Base-by-base conservation (phyloP, 1,140 invertebrate genomes). In the Phenacoccus solenopsis region DNA sequence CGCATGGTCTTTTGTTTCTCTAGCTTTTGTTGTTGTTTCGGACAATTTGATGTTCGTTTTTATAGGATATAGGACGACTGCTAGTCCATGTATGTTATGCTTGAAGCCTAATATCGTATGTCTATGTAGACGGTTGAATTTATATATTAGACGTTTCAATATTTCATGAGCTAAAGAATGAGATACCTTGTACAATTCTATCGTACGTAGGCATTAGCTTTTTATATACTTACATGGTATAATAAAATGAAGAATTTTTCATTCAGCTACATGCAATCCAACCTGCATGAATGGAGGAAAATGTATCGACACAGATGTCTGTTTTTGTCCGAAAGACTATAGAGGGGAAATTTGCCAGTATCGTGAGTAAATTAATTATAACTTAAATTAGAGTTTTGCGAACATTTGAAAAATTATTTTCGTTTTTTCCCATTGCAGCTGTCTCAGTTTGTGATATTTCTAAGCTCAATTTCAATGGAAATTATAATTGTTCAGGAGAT, bases 261-360 rank as follows among this genome's bases (percentile, higher is more conserved):
- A 30, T 79, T 27, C 73, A 88, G 87, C 88, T 0, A 83, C 85
- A 25, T 93, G 91, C 74, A 75, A 82, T 68, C 90, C 90, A 1
- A 80, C 85, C 0, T 93, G 91, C 75, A 71, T 82, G 69, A 91
- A 93, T 75, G 89, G 87, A 7, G 91, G 90, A 0, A 82, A 83
- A 57, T 94, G 91, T 78, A 78, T 91, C 0, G 83, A 86, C 0
- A 81, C 84, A 10, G 88, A 91, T 76, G 79, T 84, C 1, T 94
- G 91, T 70, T 84, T 90, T 72, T 94, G 91, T 75, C 83, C 88
- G 0, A 79, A 84, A 67, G 84, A 87, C 13, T 90, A 82, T 74
- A 81, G 85, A 67, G 90, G 90, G 3, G 80, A 84, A 0, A 84
- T 86, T 71, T 92, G 90, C 74, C 88, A 92, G 80, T 90, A 88